Conservation (phyloP, 1,140 invertebrate genomes). For the Apis laboriosa region DNA sequence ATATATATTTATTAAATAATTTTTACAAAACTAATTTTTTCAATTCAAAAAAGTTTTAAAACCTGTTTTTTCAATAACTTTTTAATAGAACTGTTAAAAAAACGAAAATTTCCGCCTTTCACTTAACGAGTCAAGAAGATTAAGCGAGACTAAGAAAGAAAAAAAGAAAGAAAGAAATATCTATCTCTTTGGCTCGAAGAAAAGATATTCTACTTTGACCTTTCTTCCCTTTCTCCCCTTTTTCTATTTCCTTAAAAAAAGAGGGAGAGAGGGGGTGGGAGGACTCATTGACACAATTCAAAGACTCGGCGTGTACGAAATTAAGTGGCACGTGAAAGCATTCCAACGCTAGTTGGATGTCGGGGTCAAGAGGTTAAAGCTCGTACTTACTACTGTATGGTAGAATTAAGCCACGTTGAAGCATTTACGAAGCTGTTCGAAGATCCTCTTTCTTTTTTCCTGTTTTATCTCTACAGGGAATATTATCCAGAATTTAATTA, state of each 20-base stretch:
- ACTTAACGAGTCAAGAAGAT: too few species aligned
- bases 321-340: constrained; percentile 34
- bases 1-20: too few species aligned
- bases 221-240: too few species aligned
- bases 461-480: not conserved
- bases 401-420: not conserved
- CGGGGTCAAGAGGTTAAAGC: constrained; percentile 46
- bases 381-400: not conserved
- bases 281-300: constrained; percentile 36
- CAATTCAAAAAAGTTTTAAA: too few species aligned
- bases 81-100: too few species aligned
- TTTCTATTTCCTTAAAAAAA: not conserved
- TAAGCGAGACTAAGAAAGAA: too few species aligned
- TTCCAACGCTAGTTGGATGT: constrained; percentile 29
- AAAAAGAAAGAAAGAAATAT: too few species aligned
- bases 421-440: constrained; percentile 1
- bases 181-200: too few species aligned
- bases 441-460: not conserved
- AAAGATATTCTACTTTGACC: not conserved
- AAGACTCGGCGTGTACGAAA: constrained; percentile 24
- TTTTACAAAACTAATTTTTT: too few species aligned
- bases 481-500: not conserved
- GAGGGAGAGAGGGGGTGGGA: not conserved
- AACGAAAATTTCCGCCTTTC: too few species aligned
- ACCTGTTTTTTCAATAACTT: too few species aligned